Base-by-base conservation (phyloP, 2,113 vertebrate genomes). In the Bufo gargarizans region DNA sequence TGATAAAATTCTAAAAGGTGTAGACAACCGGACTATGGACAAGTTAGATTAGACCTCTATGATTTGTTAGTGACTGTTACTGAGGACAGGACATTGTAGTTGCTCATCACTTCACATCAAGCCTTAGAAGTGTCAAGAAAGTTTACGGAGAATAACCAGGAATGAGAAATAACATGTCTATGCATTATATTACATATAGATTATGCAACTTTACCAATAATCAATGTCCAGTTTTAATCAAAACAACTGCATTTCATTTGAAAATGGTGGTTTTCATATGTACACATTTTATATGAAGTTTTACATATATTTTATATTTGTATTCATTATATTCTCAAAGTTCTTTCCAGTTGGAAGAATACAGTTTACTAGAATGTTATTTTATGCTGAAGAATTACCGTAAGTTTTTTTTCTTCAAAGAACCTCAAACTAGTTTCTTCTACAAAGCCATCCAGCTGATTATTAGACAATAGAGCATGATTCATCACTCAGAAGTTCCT, bases 21-120 rank as follows among this genome's bases (percentile, higher is more conserved):
- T 84, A 12, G 93, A 93, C 50, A 87, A 90, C 79, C 83, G 87
- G 63, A 89, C 91, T 19, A 81, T 77, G 4, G 92, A 88, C n/a
- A 95, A 96, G 89, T 86, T 43, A n/a, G 94, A 95, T 50, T 94
- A 90, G 63, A 43, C 58, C 14, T 63, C 47, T 11, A 13, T 55
- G n/a, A n/a, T 14, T 22, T 77, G 19, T 61, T 2, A 16, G 71
- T 47, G 13, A 45, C 17, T 1, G 13, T 16, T 53, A 20, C 19
- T 33, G 14, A 59, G 22, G 43, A 80, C 22, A 58, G 13, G 77
- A 16, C 77, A 3, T 80, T 58, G 12, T 53, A 12, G 77, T 4
- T 50, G 1, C 20, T 20, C 47, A 77, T 53, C 49, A 79, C n/a
- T n/a, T 76, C 72, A 76, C 72, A 49, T 76, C 22, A 80, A 80